Evolutionary conservation across 2,888 invertebrate species (phyloP).

Genomic region (Lysandra bellargus): DNA sequence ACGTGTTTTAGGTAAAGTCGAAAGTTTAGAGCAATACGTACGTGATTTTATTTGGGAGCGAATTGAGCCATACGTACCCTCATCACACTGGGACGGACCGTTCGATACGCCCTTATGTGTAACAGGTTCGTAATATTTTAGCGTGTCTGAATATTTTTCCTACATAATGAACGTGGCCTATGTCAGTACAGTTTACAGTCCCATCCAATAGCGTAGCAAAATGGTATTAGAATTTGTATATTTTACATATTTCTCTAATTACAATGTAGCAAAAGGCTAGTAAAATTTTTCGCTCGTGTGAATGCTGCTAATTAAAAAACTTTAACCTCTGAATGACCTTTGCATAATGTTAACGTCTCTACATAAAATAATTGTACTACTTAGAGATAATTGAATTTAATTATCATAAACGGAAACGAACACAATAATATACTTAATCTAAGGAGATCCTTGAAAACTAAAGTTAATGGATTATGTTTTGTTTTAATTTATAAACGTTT

Average conservation of each 20-base stretch:
- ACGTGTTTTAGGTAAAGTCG: constrained; percentile 50
- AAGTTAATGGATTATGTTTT: background rate
- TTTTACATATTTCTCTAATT: background rate
- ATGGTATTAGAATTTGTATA: background rate
- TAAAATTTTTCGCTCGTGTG: background rate
- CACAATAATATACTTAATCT: too few species aligned
- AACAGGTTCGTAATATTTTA: constrained; percentile 48
- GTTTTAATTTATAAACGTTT: constrained; percentile 32
- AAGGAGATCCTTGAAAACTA: background rate
- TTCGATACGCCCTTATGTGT: constrained; percentile 60
- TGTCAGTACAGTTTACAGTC: background rate
- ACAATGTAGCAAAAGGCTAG: background rate
- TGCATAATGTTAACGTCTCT: background rate
- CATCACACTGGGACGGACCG: constrained; percentile 54
- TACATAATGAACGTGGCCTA: background rate
- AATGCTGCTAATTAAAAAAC: background rate
- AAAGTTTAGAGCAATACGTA: constrained; percentile 46
- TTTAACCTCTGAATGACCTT: background rate
- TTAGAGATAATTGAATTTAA: background rate
- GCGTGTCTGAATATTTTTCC: constrained; percentile 33
- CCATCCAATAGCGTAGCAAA: background rate
- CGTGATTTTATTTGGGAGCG: constrained; percentile 55
- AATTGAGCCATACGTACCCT: constrained; percentile 54
- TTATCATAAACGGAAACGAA: too few species aligned
- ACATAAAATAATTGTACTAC: background rate